Evolutionary conservation across 2,113 vertebrate species (phyloP).

Genomic region (Thermophis baileyi): DNA sequence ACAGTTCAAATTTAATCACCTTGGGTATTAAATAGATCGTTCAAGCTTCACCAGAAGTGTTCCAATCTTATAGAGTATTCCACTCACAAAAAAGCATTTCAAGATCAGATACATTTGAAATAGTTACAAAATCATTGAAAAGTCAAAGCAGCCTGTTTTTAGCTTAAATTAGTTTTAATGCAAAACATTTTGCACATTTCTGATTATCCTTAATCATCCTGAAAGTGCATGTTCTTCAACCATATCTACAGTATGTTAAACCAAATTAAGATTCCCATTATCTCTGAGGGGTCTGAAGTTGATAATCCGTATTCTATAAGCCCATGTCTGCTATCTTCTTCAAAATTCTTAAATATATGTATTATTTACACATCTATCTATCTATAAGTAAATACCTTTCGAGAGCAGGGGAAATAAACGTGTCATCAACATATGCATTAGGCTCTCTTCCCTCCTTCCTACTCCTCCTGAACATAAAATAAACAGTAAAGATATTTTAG

Average conservation of each 20-base stretch:
- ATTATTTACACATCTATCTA: slow-evolving; percentile 46
- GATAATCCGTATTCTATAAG: background rate
- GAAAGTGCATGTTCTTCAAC: background rate
- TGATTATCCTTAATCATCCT: background rate
- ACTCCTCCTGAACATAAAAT: slow-evolving; percentile 73
- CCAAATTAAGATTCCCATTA: background rate
- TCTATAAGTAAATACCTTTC: slow-evolving; percentile 74
- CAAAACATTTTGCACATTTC: background rate
- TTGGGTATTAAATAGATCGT: background rate
- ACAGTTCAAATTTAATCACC: background rate
- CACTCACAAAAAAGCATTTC: background rate
- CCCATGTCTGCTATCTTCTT: slow-evolving; percentile 9
- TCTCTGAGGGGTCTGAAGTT: background rate
- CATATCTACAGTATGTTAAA: background rate
- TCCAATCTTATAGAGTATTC: background rate
- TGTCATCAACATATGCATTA: slow-evolving; percentile 71
- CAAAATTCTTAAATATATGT: slow-evolving; percentile 53
- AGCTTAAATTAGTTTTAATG: background rate
- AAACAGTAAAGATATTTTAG: slow-evolving; percentile 63
- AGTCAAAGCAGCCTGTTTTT: background rate
- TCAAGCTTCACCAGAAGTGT: background rate
- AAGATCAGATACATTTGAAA: background rate
- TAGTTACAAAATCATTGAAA: background rate
- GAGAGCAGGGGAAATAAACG: slow-evolving; percentile 65
- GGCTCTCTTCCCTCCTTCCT: slow-evolving; percentile 77